Conservation (phyloP, 2,888 invertebrate species). For the Limnephilus lunatus region DNA sequence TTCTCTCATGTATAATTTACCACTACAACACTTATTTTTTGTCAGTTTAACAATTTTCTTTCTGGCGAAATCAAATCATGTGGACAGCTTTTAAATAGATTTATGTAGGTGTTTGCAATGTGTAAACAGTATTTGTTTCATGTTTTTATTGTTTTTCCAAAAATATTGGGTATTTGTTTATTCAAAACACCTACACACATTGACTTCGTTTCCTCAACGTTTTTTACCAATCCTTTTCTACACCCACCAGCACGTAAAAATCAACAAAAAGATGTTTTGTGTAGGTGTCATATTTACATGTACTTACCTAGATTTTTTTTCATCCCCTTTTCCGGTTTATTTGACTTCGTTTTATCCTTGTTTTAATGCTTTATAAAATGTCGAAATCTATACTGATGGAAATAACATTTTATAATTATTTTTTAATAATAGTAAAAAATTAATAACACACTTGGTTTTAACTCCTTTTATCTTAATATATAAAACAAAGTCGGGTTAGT, state of each 20-base stretch:
- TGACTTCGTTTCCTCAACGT: background rate
- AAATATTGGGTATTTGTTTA: background rate
- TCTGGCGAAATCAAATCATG: background rate
- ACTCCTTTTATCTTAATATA: too few species aligned
- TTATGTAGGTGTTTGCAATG: too few species aligned
- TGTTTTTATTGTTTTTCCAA: background rate
- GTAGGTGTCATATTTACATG: background rate
- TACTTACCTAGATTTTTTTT: background rate
- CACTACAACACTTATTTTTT: background rate
- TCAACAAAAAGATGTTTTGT: background rate
- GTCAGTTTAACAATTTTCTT: background rate
- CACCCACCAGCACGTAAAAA: background rate
- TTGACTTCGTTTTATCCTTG: background rate
- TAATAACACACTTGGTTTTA: too few species aligned
- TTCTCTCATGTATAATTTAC: too few species aligned
- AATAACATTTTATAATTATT: background rate
- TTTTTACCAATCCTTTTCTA: background rate
- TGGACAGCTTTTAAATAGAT: background rate
- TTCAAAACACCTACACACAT: background rate
- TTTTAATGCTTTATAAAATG: background rate
- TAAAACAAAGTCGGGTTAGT: too few species aligned
- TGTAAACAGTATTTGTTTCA: too few species aligned
- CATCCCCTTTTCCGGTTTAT: background rate
- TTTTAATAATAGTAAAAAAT: too few species aligned
- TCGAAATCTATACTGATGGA: background rate